A percentile compares a stretch with the other conserved stretches of the same genome.
These are phyloP conservation scores for Pteropus alecto DNA, from an alignment of 2,113 vertebrate species.

Conservation along the genomic window DNA sequence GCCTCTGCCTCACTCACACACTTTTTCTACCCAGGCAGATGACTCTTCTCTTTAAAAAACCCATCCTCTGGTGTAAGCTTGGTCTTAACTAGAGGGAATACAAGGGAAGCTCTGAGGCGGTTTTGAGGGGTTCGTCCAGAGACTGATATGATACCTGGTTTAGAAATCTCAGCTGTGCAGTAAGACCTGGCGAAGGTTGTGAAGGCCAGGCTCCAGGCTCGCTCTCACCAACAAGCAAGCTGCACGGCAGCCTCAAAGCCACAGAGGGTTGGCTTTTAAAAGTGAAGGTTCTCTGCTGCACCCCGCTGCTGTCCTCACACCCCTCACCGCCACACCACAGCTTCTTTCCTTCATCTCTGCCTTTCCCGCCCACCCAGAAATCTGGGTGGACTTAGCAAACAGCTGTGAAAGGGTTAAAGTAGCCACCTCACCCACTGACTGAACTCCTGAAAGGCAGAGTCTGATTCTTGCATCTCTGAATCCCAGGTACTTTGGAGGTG, in stretches of 20 bases:
- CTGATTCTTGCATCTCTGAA: not conserved
- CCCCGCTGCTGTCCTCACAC: slow-evolving; percentile 17
- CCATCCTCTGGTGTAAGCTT: not conserved
- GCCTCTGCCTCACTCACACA: not conserved
- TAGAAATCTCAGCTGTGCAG: slow-evolving; percentile 33
- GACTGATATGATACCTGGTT: no score
- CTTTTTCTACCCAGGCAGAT: not conserved
- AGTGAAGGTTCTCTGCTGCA: slow-evolving; percentile 69
- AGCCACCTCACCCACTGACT: no score
- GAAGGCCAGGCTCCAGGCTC: slow-evolving; percentile 54
- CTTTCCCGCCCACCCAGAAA: not conserved
- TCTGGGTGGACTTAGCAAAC: not conserved
- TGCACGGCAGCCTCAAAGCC: slow-evolving; percentile 74
- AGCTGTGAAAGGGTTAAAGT: no score
- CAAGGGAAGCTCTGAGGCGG: not conserved
- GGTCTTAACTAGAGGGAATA: not conserved
- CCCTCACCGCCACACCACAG: slow-evolving; percentile 39
- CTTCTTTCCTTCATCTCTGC: not conserved
- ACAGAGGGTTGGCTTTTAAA: slow-evolving; percentile 74
- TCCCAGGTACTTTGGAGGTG: not conserved
- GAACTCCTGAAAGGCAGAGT: not conserved
- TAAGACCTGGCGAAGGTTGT: not conserved
- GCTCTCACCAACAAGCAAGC: not conserved
- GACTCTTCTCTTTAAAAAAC: not conserved
- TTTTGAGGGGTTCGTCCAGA: not conserved